phyloP scores from a whole-genome alignment of 1,140 invertebrate genomes.

The Stegodyphus dumicola region DNA sequence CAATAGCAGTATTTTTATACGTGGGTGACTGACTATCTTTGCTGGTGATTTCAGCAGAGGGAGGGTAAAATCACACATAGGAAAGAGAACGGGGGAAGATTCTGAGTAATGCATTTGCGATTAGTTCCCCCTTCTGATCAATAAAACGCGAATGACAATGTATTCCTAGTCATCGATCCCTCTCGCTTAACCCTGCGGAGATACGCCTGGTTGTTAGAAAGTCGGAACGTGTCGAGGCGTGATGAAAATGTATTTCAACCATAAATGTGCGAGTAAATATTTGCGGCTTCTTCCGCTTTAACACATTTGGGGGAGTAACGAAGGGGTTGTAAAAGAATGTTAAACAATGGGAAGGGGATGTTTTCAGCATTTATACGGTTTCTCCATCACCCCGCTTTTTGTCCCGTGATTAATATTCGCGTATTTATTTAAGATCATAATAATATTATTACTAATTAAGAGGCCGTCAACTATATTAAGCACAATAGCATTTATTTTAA shows the following conservation, averaged over 20 bases:
- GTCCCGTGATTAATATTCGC: too few relatives aligned
- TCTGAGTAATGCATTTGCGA: slow-evolving; percentile 60
- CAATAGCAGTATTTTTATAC: too few relatives aligned
- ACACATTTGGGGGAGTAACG: slow-evolving; percentile 11
- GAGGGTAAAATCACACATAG: slow-evolving; percentile 20
- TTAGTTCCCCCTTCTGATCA: slow-evolving; percentile 59
- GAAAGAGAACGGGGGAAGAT: slow-evolving; percentile 1
- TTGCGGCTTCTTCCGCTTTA: slow-evolving; percentile 22
- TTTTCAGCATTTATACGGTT: neutral
- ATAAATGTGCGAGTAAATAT: slow-evolving; percentile 38
- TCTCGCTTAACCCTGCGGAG: slow-evolving; percentile 46
- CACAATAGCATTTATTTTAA: too few relatives aligned
- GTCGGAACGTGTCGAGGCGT: slow-evolving; percentile 33
- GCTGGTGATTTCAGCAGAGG: neutral
- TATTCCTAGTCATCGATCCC: slow-evolving; percentile 48
- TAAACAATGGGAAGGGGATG: neutral
- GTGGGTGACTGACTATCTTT: slow-evolving; percentile 22
- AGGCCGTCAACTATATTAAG: too few relatives aligned
- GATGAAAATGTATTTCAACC: slow-evolving; percentile 21
- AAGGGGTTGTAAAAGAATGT: slow-evolving; percentile 15
- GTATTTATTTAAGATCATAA: too few relatives aligned
- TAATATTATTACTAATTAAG: too few relatives aligned
- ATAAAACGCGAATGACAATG: slow-evolving; percentile 59
- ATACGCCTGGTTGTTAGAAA: slow-evolving; percentile 29
- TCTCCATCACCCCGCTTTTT: too few relatives aligned